Conservation (phyloP, 2,888 invertebrate species). For the Dasysyrphus tricinctus region DNA sequence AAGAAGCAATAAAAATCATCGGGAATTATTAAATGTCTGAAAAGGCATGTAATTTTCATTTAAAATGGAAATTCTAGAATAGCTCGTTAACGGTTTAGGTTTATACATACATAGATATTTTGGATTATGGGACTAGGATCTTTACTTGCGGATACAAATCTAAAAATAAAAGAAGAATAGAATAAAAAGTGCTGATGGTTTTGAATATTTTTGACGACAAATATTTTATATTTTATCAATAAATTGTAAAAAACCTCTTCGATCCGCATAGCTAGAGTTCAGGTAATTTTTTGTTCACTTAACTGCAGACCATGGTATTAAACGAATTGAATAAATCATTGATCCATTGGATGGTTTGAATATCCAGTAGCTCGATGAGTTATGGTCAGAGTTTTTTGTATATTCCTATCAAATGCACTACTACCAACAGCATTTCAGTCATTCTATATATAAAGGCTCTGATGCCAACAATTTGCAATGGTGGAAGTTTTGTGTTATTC, state of each 20-base stretch:
- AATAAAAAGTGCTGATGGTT: too few relatives aligned
- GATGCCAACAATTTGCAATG: neutral
- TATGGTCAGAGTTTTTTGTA: neutral
- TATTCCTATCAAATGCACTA: neutral
- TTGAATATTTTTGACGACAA: neutral
- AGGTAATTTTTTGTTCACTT: neutral
- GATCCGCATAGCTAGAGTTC: neutral
- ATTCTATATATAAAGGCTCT: neutral
- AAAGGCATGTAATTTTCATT: slow-evolving; percentile 7
- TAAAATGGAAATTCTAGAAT: neutral
- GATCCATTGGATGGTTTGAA: neutral
- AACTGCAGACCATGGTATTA: slow-evolving; percentile 2
- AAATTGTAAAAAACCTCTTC: neutral
- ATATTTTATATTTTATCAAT: neutral
- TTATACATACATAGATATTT: neutral
- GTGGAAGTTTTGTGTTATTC: slow-evolving; percentile 22
- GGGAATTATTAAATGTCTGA: neutral
- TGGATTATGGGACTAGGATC: neutral
- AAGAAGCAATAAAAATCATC: neutral
- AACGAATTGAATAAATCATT: slow-evolving; percentile 23
- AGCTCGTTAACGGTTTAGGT: neutral
- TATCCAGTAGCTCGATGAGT: neutral
- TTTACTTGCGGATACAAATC: neutral
- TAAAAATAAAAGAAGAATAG: neutral
- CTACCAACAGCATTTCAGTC: neutral